Base-by-base conservation (phyloP, 2,797 vertebrate genomes). In the Hybognathus amarus region DNA sequence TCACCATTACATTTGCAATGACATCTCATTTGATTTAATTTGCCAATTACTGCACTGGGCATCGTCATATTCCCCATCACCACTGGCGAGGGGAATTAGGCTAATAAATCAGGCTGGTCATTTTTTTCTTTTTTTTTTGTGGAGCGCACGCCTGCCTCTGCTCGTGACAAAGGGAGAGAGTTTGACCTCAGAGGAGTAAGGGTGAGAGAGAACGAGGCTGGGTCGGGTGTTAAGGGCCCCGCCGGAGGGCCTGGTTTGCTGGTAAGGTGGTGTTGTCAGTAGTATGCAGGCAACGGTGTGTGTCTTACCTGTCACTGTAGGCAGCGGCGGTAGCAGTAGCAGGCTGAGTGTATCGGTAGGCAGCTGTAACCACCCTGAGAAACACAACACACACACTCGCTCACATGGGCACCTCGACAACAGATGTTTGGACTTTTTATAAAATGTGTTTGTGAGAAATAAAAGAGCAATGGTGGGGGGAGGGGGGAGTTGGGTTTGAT, bases 251-350 rank as follows among this genome's bases (percentile, higher is more conserved):
- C 74, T 79, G 63, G n/a, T n/a, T n/a, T n/a, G n/a, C n/a, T n/a
- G n/a, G 80, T 86, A 79, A 77, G 69, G 80, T 84, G 79, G 30
- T 87, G 84, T 87, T 75, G 38, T 83, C 45, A 42, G 77, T 50
- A 79, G 73, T 71, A 59, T 76, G 64, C 83, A 70, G 83, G 77
- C 73, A 80, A 64, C 71, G 71, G 67, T 59, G 76, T 69, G 67
- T 80, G 42, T 88, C 96, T 96, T 96, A 98, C 97, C 97, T 98
- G 97, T 98, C 97, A 96, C 97, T 98, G 96, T 98, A 98, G 95
- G 97, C 97, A 91, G 97, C 95, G 90, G 97, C 96, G 89, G 97
- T 96, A 93, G 97, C 96, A 92, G 97, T 96, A 94, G 97, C 95
- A 92, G 97, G 97, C 90, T 98, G 97, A 92, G 97, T 96, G 79